Evolutionary conservation across 2,888 invertebrate species (phyloP).

Genomic region (Bombylius major): DNA sequence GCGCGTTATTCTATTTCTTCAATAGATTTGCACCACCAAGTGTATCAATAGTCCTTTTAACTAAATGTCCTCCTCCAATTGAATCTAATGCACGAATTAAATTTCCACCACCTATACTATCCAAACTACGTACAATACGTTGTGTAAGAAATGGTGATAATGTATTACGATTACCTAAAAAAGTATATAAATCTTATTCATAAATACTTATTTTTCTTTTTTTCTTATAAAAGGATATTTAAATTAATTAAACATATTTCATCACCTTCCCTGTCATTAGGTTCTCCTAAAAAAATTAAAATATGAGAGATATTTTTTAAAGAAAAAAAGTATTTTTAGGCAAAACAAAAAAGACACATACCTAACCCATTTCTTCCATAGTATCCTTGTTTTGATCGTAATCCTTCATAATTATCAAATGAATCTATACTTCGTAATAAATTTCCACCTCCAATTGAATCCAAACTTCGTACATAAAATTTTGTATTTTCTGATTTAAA

Average conservation of each 20-base stretch:
- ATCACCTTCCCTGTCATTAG: too few relatives aligned
- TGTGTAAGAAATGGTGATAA: neutral
- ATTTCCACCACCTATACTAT: conserved; percentile 12
- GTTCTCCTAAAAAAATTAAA: too few relatives aligned
- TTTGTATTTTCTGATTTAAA: neutral
- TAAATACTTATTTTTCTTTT: neutral
- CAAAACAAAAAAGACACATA: neutral
- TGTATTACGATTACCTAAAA: neutral
- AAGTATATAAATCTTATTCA: neutral
- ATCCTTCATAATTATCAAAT: too few relatives aligned
- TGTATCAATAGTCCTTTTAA: conserved; percentile 4
- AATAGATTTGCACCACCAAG: conserved; percentile 9
- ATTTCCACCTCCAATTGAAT: conserved; percentile 12
- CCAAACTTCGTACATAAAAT: conserved; percentile 7
- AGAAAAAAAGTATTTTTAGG: too few relatives aligned
- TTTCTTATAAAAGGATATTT: neutral
- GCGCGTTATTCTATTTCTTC: neutral
- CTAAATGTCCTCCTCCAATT: conserved; percentile 16
- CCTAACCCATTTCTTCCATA: neutral
- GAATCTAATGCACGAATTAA: conserved; percentile 12
- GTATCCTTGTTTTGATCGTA: neutral
- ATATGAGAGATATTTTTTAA: too few relatives aligned
- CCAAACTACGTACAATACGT: conserved; percentile 7
- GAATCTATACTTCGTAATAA: conserved; percentile 6
- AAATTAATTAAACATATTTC: too few relatives aligned